Percentiles rank a stretch among this genome's conserved stretches.
phyloP scores from a whole-genome alignment of 2,888 invertebrate species.

The Tiphia femorata region DNA sequence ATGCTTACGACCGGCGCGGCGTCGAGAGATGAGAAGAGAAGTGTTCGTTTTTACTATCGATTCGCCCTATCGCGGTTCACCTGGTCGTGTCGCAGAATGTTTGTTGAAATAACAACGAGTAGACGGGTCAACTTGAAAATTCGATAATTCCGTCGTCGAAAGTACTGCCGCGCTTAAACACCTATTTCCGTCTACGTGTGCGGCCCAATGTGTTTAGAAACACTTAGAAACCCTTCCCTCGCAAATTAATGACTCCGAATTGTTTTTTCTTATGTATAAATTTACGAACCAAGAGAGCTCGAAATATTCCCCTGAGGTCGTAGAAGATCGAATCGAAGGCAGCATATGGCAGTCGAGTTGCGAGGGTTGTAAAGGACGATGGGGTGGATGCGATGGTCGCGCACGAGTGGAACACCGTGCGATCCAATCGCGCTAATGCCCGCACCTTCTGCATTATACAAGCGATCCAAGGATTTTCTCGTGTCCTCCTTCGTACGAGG shows the following conservation, averaged over 20 bases:
- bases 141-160: slow-evolving; percentile 49
- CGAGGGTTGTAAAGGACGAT: slow-evolving; percentile 40
- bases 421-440: slow-evolving; percentile 57
- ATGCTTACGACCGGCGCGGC: too few relatives aligned
- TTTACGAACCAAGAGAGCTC: too few relatives aligned
- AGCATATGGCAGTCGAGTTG: slow-evolving; percentile 20
- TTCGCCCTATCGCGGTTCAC: background rate
- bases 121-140: slow-evolving; percentile 38
- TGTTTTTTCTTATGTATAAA: too few relatives aligned
- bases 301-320: background rate
- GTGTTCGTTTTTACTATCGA: slow-evolving; percentile 28
- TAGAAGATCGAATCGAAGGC: background rate
- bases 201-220: too few relatives aligned
- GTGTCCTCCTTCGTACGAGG: slow-evolving; percentile 18
- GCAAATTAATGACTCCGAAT: too few relatives aligned
- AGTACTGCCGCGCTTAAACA: background rate
- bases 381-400: slow-evolving; percentile 15
- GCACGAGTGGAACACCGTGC: slow-evolving; percentile 25
- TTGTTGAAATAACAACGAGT: slow-evolving; percentile 50
- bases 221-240: background rate
- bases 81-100: slow-evolving; percentile 29
- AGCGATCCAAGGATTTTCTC: slow-evolving; percentile 32
- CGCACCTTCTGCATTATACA: slow-evolving; percentile 50
- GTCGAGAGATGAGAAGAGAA: too few relatives aligned
- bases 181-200: background rate